A percentile compares a stretch with the other conserved stretches of the same genome.
Conservation (phyloP, 30 jellyfish, hydroid and myxozoan genomes). For the Cassiopea xamachana region DNA sequence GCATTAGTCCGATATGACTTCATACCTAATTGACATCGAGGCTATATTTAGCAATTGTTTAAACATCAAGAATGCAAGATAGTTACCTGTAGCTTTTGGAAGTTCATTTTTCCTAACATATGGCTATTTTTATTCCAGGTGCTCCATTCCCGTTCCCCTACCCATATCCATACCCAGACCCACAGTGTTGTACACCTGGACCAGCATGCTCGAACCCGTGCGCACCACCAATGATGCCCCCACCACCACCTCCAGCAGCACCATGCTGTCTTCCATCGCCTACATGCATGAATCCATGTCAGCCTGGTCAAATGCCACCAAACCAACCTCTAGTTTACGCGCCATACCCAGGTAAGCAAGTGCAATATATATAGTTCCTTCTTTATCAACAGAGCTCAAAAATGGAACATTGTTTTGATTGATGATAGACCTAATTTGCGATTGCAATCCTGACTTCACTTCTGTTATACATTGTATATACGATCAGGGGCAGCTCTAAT, state of each 20-base stretch:
- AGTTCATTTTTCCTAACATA: not conserved
- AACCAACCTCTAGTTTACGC: slow-evolving; percentile 82
- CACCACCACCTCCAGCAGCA: slow-evolving; percentile 84
- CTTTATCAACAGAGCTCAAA: not conserved
- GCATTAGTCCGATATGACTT: too few species aligned
- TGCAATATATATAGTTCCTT: not conserved
- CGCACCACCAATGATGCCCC: slow-evolving; percentile 73
- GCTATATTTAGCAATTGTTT: too few species aligned
- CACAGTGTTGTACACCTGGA: slow-evolving; percentile 87
- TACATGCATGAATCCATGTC: slow-evolving; percentile 91
- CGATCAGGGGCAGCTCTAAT: too few species aligned
- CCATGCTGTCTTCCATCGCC: slow-evolving; percentile 98
- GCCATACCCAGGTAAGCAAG: slow-evolving; percentile 85
- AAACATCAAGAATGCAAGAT: too few species aligned
- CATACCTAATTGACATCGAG: too few species aligned
- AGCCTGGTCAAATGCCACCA: slow-evolving; percentile 82
- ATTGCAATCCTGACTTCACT: too few species aligned
- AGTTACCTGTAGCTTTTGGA: not conserved
- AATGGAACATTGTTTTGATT: too few species aligned
- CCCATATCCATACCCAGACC: slow-evolving; percentile 77
- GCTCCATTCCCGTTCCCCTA: slow-evolving; percentile 81
- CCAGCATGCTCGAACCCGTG: slow-evolving; percentile 95
- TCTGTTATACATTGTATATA: too few species aligned
- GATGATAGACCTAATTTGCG: too few species aligned
- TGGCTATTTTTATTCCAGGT: slow-evolving; percentile 4